Evolutionary conservation across 2,888 invertebrate genomes (phyloP), one percentile per base, ranked within the genome.

Genomic region (Diadegma fenestrale): DNA sequence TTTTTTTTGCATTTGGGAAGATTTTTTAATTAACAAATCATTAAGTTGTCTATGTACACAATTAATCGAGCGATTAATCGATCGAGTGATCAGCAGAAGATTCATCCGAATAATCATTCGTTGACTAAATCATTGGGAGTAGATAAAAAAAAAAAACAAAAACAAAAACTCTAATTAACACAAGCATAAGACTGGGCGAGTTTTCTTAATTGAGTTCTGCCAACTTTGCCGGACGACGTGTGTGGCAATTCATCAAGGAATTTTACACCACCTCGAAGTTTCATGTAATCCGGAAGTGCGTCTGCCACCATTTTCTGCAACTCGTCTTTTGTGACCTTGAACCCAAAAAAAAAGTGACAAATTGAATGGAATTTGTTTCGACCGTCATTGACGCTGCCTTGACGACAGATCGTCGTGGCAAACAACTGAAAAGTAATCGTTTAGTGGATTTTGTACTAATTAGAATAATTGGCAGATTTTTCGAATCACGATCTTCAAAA

Each of bases 321-420:
- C 58, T 93, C 92, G 30, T 90, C 86, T 51, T 89, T 91, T 0
- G 91, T 90, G 2, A 93, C 89, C 93, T 92, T 76, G 14, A 12
- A 78, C 51, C 17, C 45, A 58, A 78, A 61, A 61, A 72, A 66
- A 45, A 72, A 51, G 3, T 37, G 41, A 22, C 14, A 83, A 22
- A 68, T 68, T 17, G 64, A 26, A 64, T 64, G 4, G 17, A 51
- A 5, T 17, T 69, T 5, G 12, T 48, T 48, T 43, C 3, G 0
- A 72, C 72, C 12, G 33, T 48, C 30, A 68, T 22, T 12, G 66
- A 41, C 66, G 41, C 22, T 54, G 2, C 54, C 10, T 54, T 2
- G 54, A 19, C 43, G 14, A 8, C 12, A 19, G 0, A 43, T 68
- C 45, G 45, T 45, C 26, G 14, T 14, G 26, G 26, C 0, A 30